Evolutionary conservation across 1,140 invertebrate species (phyloP).

Genomic region (Tachypleus tridentatus): DNA sequence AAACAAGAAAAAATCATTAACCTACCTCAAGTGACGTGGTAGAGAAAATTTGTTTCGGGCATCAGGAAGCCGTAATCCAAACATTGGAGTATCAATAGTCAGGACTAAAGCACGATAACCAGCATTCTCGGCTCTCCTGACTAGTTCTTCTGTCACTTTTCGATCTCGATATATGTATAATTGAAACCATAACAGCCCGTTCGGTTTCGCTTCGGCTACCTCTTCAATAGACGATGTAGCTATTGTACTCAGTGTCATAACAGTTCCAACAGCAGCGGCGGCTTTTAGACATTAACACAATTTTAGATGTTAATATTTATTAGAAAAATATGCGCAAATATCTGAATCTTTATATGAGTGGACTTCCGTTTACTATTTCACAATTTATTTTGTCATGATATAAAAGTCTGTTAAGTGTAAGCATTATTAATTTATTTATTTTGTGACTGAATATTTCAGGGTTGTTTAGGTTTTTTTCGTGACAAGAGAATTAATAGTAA

Average conservation of each 20-base stretch:
- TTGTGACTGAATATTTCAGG: too few species aligned
- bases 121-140: slow-evolving; percentile 64
- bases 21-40: slow-evolving; percentile 59
- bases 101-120: slow-evolving; percentile 78
- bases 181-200: slow-evolving; percentile 74
- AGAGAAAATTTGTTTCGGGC: slow-evolving; percentile 69
- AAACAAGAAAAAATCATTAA: too few species aligned
- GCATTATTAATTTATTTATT: too few species aligned
- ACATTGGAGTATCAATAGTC: slow-evolving; percentile 78
- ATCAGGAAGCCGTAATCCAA: slow-evolving; percentile 68
- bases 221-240: slow-evolving; percentile 81
- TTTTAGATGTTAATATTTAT: background rate
- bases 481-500: too few species aligned
- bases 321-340: too few species aligned
- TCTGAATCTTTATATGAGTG: too few species aligned
- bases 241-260: slow-evolving; percentile 75
- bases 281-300: slow-evolving; percentile 42
- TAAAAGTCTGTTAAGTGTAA: too few species aligned
- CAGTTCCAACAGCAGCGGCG: slow-evolving; percentile 52
- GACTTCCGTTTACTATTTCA: too few species aligned
- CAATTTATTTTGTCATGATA: too few species aligned
- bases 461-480: too few species aligned
- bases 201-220: slow-evolving; percentile 58
- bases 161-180: slow-evolving; percentile 78
- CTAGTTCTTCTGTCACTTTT: slow-evolving; percentile 54